Conservation (phyloP, 2,888 invertebrate genomes). For the Biston betularia region DNA sequence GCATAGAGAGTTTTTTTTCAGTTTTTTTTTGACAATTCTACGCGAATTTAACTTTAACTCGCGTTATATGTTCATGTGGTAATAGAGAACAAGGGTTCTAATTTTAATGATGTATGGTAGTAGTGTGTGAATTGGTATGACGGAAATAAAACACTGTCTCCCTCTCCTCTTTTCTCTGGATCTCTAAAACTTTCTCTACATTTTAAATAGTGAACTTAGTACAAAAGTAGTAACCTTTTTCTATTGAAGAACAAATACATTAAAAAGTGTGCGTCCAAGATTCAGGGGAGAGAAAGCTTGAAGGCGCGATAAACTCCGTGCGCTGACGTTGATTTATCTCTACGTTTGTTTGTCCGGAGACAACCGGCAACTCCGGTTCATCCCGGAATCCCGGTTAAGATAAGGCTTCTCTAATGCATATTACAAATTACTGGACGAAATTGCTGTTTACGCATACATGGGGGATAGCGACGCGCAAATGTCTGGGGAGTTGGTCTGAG, state of each 20-base stretch:
- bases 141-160: too few species aligned
- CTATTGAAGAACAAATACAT: slow-evolving; percentile 75
- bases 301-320: slow-evolving; percentile 78
- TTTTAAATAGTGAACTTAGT: slow-evolving; percentile 44
- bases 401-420: slow-evolving; percentile 74
- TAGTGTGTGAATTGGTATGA: too few species aligned
- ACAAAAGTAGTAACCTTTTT: slow-evolving; percentile 58
- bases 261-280: slow-evolving; percentile 59
- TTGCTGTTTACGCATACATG: slow-evolving; percentile 66
- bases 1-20: too few species aligned
- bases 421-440: slow-evolving; percentile 75
- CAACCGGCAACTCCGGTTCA: slow-evolving; percentile 68
- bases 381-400: slow-evolving; percentile 72
- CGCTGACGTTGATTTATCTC: slow-evolving; percentile 84
- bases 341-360: slow-evolving; percentile 81
- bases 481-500: slow-evolving; percentile 43
- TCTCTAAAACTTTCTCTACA: neutral
- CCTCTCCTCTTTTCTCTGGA: too few species aligned
- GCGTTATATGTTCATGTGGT: too few species aligned
- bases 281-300: slow-evolving; percentile 56
- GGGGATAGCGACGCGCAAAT: slow-evolving; percentile 49
- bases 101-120: too few species aligned
- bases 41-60: too few species aligned
- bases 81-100: too few species aligned
- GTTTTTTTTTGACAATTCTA: too few species aligned